A percentile compares a stretch with the other conserved stretches of the same genome.
Evolutionary conservation across 2,113 vertebrate species (phyloP).

Genomic region (Labrus mixtus): DNA sequence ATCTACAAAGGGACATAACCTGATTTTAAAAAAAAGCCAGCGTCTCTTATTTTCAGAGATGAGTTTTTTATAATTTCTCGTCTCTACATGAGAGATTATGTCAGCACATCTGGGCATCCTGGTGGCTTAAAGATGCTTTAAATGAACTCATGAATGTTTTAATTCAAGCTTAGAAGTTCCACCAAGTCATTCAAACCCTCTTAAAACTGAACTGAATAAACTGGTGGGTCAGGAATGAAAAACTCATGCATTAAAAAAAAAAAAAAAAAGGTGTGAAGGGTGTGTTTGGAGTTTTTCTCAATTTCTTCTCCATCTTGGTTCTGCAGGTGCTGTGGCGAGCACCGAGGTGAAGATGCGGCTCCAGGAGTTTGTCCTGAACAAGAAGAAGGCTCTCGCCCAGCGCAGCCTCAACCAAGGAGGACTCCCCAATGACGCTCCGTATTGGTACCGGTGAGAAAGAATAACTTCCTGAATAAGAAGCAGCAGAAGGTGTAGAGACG

Average conservation of each 20-base stretch:
- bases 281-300: neutral
- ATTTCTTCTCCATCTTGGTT: neutral
- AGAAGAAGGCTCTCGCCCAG: constrained; percentile 98
- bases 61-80: neutral
- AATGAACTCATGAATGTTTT: neutral
- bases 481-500: neutral
- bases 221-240: neutral
- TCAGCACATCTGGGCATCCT: neutral
- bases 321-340: constrained; percentile 94
- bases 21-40: too few species aligned
- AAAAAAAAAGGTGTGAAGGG: neutral
- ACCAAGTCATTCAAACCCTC: neutral
- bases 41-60: too few species aligned
- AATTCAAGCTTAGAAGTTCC: neutral
- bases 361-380: constrained; percentile 98
- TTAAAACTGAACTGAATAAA: neutral
- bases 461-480: neutral
- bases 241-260: too few species aligned
- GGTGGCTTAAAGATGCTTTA: neutral
- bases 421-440: constrained; percentile 92
- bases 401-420: constrained; percentile 94
- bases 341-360: constrained; percentile 98
- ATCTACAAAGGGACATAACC: too few species aligned
- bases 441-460: constrained; percentile 94
- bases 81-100: neutral